Percentiles rank a stretch among this genome's conserved stretches.
Evolutionary conservation across 2,888 invertebrate species (phyloP).

Genomic region (Apamea epomidion): DNA sequence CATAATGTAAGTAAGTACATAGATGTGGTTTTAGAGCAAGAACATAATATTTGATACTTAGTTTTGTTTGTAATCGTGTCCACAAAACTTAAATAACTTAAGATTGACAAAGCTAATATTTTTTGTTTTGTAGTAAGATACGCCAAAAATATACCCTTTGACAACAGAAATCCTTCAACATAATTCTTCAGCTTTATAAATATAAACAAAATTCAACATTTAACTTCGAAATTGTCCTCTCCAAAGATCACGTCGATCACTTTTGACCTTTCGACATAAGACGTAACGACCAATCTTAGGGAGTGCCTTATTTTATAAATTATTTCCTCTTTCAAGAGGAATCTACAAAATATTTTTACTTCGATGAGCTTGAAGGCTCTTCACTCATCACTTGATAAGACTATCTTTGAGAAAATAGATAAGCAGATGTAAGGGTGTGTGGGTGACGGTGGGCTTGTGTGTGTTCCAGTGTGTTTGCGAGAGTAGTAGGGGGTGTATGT

Average conservation of each 20-base stretch:
- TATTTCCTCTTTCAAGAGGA: slow-evolving; percentile 55
- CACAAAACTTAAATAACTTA: background rate
- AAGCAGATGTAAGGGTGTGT: background rate
- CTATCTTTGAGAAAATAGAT: slow-evolving; percentile 21
- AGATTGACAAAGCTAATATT: background rate
- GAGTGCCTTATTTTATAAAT: slow-evolving; percentile 67
- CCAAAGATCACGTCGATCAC: slow-evolving; percentile 52
- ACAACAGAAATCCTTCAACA: background rate
- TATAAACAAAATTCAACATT: slow-evolving; percentile 35
- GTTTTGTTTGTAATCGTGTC: background rate
- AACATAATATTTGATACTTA: background rate
- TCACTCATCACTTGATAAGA: slow-evolving; percentile 31
- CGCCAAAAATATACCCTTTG: slow-evolving; percentile 1
- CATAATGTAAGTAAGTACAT: background rate
- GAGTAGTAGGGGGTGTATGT: background rate
- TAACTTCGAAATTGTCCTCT: slow-evolving; percentile 51
- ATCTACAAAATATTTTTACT: slow-evolving; percentile 54
- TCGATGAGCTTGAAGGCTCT: slow-evolving; percentile 17
- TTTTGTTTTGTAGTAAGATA: background rate
- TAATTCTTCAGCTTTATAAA: background rate
- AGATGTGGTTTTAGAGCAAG: background rate
- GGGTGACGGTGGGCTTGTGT: background rate
- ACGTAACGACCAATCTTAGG: slow-evolving; percentile 58
- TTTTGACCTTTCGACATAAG: slow-evolving; percentile 55
- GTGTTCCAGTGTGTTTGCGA: background rate